Evolutionary conservation across 2,888 invertebrate genomes (phyloP), one percentile per base, ranked within the genome.

Genomic region (Hydraecia micacea): DNA sequence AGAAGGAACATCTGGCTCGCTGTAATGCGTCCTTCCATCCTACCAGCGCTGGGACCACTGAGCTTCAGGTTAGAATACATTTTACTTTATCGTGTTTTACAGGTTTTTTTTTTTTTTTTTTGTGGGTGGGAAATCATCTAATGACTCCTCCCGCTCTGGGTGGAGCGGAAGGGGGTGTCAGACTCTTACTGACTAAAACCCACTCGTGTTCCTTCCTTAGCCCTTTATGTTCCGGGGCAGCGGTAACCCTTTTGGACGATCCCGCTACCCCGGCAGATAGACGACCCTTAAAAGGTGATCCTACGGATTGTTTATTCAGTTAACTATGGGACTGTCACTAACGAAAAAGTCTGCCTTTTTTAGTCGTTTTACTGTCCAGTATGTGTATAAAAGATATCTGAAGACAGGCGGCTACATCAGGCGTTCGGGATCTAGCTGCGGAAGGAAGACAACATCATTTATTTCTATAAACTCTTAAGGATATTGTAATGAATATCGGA

Each of bases 1-100:
- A 96, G 86, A 97, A 95, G 72, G 97, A 97, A 62, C 96, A 95
- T 86, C 71, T 96, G 9, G 94, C 95, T 0, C 91, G 96, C 2
- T 95, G 95, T 75, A 97, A 97, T 78, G 93, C 94, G 1, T 80
- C 91, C 0, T 94, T 89, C 74, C 94, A 95, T 21, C 95, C 96
- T 1, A 93, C 94, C 0, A 63, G 84, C 2, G 91, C 88, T 0
- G 89, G 84, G 0, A 36, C 83, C 0, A 58, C 86, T 6, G 88
- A 88, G 4, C 11, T 62, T 0, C 80, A 83, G 88, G 92, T 92
- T 42, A 73, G 68, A 42, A 63, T 39, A 52, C 28, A 32, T 62
- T 68, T 60, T 46, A 39, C 39, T 79, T 72, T 21, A 76, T 28
- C n/a, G 2, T 36, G 1, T 58, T 36, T 66, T 36, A 8, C 36